A percentile compares a stretch with the other conserved stretches of the same genome.
Conservation (phyloP, 2,888 invertebrate species). For the Callinectes sapidus region DNA sequence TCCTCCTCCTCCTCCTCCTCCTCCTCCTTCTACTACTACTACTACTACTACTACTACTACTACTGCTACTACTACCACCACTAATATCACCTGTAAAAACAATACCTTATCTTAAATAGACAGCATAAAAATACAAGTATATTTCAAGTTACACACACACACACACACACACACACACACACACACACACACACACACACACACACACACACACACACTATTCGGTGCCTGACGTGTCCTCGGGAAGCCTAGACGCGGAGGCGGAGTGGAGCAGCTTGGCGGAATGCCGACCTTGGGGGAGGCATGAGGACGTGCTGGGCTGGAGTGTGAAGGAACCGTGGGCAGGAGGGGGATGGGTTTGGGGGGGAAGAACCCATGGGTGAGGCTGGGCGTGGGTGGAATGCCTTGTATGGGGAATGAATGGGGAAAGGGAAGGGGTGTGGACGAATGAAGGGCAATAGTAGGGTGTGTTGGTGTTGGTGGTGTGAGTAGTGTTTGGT, state of each 20-base stretch:
- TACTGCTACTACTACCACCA: no score
- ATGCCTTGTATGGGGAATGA: background rate
- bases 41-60: no score
- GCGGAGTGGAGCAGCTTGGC: background rate
- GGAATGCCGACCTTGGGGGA: background rate
- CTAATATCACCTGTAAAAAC: no score
- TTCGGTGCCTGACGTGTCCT: background rate
- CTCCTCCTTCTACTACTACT: no score
- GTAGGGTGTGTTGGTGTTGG: background rate
- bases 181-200: background rate
- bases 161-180: no score
- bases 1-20: no score
- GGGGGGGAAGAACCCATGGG: background rate
- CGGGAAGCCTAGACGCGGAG: background rate
- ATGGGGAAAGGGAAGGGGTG: background rate
- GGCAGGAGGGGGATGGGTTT: background rate
- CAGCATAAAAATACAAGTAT: background rate
- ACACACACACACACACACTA: background rate
- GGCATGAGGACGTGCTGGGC: background rate
- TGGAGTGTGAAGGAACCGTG: background rate
- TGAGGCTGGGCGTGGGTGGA: background rate
- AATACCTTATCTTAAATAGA: background rate
- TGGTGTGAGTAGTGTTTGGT: background rate
- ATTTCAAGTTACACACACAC: background rate
- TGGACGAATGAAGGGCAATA: background rate